These are phyloP conservation scores for Tachina fera DNA, from an alignment of 2,888 invertebrate genomes.

Conservation along the genomic window DNA sequence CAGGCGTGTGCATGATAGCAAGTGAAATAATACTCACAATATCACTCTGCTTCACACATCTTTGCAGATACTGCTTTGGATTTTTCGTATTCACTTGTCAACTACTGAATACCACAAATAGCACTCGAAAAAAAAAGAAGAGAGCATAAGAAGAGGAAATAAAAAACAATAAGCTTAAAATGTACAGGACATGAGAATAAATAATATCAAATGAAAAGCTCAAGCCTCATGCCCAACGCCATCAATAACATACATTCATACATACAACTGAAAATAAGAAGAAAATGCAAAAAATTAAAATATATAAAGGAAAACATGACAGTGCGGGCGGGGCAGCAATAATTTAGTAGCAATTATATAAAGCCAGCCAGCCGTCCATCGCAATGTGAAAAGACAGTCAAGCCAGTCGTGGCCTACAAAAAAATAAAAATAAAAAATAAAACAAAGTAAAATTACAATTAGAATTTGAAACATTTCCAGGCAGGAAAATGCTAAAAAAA, in stretches of 20 bases:
- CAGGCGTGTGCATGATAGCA: too few relatives aligned
- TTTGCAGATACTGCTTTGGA: slow-evolving; percentile 2
- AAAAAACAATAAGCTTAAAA: slow-evolving; percentile 34
- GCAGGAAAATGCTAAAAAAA: neutral
- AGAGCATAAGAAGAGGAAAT: neutral
- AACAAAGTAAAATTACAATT: neutral
- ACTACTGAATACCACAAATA: slow-evolving; percentile 60
- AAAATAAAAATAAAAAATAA: neutral
- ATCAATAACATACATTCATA: slow-evolving; percentile 37
- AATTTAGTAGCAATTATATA: slow-evolving; percentile 33
- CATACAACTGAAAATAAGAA: neutral
- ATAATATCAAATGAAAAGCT: slow-evolving; percentile 60
- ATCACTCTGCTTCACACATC: neutral
- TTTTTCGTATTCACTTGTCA: slow-evolving; percentile 54
- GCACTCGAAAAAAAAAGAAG: slow-evolving; percentile 8
- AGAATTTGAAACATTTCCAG: neutral
- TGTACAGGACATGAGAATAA: slow-evolving; percentile 45
- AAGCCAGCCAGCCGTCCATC: slow-evolving; percentile 1
- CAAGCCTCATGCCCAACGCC: slow-evolving; percentile 22
- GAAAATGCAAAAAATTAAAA: neutral
- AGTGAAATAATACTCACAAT: neutral
- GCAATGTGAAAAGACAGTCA: neutral
- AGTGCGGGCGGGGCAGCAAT: slow-evolving; percentile 1
- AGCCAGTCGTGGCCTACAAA: neutral
- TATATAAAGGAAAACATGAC: neutral